Evolutionary conservation across 2,113 vertebrate genomes (phyloP), one percentile per base, ranked within the genome.

Genomic region (Setophaga petechia): DNA sequence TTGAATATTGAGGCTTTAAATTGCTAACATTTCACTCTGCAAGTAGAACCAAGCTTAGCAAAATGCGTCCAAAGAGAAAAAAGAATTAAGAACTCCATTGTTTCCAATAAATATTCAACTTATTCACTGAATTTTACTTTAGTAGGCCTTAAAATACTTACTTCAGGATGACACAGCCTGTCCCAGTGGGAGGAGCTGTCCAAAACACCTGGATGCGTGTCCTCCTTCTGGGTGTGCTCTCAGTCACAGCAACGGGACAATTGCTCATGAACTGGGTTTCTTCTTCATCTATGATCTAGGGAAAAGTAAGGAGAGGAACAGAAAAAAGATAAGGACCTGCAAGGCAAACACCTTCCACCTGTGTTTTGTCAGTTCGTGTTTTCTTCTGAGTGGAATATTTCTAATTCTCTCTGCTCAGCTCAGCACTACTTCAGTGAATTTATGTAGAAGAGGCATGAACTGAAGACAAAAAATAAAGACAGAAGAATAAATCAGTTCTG

Each of bases 261-360:
- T 99, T 99, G 81, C 99, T 99, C 99, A 99, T 99, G 94, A 98
- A 99, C 95, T 99, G 99, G 9, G 99, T 99, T 96, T 99, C 99
- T 89, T 99, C 99, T 93, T 99, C 99, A 92, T 99, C 99, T 95
- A 99, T 99, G 93, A 99, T 99, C 99, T 99, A 74, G 39, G 92
- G 69, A 94, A 93, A 94, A 6, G 17, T 0, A 44, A 75, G 73
- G 17, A 85, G 46, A 93, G 72, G 25, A 62, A 61, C 1, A 21
- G 51, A 23, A 74, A 74, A 74, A 59, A 67, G 31, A 35, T 75
- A 61, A 93, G 25, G 72, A 77, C 5, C 11, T 41, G 67, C 30
- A 78, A 5, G 71, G 52, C 33, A 51, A 62, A 3, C 0, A 2
- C 21, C 37, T 19, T 44, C 41, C 2, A 0, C 10, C 7, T 22